These are phyloP conservation scores for Oryzias melastigma DNA, from an alignment of 2,113 vertebrate species.

Conservation along the genomic window DNA sequence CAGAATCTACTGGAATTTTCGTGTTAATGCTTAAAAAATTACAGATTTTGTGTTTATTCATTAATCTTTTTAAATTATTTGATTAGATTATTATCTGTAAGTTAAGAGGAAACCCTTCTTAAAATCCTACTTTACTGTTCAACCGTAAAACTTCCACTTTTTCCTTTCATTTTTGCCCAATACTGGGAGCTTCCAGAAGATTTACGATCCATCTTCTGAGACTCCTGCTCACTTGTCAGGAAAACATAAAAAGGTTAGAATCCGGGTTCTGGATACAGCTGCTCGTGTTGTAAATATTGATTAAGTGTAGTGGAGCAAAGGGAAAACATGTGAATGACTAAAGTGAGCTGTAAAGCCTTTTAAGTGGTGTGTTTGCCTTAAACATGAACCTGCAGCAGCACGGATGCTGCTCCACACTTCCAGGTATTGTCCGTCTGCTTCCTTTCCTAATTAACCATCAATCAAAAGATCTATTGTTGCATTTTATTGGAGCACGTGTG, in stretches of 20 bases:
- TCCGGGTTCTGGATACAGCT: slow-evolving; percentile 53
- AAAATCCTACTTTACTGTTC: no score
- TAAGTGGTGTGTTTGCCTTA: slow-evolving; percentile 55
- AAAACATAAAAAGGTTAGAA: slow-evolving; percentile 51
- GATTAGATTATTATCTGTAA: no score
- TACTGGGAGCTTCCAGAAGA: no score
- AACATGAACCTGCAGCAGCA: slow-evolving; percentile 51
- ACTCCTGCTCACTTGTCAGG: slow-evolving; percentile 35
- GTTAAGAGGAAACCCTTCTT: no score
- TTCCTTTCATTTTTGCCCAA: no score
- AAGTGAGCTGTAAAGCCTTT: slow-evolving; percentile 45
- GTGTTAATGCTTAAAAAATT: no score
- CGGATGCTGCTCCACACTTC: slow-evolving; percentile 45
- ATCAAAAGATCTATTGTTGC: slow-evolving; percentile 53
- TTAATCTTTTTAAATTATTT: no score
- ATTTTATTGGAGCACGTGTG: slow-evolving; percentile 32
- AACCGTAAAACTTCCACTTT: no score
- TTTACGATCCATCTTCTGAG: slow-evolving; percentile 8
- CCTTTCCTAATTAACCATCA: slow-evolving; percentile 49
- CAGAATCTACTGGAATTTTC: no score
- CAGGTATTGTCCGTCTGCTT: slow-evolving; percentile 69
- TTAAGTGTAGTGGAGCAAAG: slow-evolving; percentile 41
- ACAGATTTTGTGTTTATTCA: no score
- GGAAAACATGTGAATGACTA: slow-evolving; percentile 57
- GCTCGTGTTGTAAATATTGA: slow-evolving; percentile 65